Base-by-base conservation (phyloP, 2,113 vertebrate genomes). In the Neogale vison region DNA sequence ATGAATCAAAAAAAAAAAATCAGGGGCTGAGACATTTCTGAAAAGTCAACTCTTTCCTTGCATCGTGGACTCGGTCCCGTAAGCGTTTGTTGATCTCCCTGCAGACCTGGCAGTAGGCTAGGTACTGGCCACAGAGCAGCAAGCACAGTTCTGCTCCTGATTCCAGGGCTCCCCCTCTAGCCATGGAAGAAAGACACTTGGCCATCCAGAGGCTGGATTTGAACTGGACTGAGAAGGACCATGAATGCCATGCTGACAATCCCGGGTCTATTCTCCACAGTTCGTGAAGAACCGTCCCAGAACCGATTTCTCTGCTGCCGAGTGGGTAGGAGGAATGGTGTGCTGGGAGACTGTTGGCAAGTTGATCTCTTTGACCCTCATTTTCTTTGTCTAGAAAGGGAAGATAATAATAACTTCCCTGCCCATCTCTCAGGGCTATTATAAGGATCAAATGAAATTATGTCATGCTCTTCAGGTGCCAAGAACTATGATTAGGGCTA, bases 391-490 rank as follows among this genome's bases (percentile, higher is more conserved):
- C 61, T 90, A 59, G 90, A 92, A 69, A 95, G 9, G 18, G 61
- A 77, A 55, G 57, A 88, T 74, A 76, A 95, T 82, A 81, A 87
- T 45, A 93, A 85, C 45, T 61, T 74, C 55, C 67, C 26, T 74
- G 17, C 23, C 69, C 21, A 47, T 45, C 29, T 89, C 1, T 0
- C 36, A 65, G 42, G 55, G 20, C 18, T 87, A 61, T 87, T 84
- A 57, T 34, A 39, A 72, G 57, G 81, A 93, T 95, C 52, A 94
- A 86, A 93, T 79, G 17, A 88, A 91, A 90, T 93, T 57, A 95
- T 9, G 3, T 31, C 29, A 24, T 36, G 24, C 23, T 93, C 7
- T 76, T 82, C 42, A 83, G 61, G 55, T 86, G 23, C 87, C 36
- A 93, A 83, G 67, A 82, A 34, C 82, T 79, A 4, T 93, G 86